Evolutionary conservation across 2,888 invertebrate species (phyloP), one percentile per base, ranked within the genome.

Genomic region (Pediacus dermestoides): DNA sequence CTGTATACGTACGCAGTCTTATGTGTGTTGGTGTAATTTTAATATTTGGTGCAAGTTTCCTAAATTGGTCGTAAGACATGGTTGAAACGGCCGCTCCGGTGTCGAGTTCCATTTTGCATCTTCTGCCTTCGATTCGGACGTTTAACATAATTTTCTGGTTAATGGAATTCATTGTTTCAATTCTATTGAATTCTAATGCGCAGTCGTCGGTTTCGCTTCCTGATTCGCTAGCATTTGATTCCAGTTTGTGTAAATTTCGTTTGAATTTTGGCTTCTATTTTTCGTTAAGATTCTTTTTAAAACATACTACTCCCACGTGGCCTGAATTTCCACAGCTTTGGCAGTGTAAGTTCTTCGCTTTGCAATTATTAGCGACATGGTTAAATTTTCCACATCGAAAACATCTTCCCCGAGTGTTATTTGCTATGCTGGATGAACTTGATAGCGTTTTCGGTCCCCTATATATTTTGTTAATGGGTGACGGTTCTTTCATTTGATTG

Each of bases 381-480:
- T 28, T 28, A 9, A 14, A 7, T 13, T 28, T 28, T 9, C 28
- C 28, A n/a, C 28, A 28, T n/a, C 10, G 28, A 3, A 28, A 28
- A 13, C 28, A 28, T 10, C 7, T 28, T 3, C 10, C 12, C 8
- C 37, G 15, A 15, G 34, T 37, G n/a, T 33, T 16, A 34, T 42
- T 36, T 12, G 28, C 33, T 37, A 6, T 18, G n/a, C n/a, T 18
- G 21, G 21, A 7, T n/a, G 21, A n/a, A 7, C 21, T 18, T 7
- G 21, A 18, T 7, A n/a, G 21, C n/a, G 6, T 18, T n/a, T 18
- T n/a, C n/a, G 6, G 6, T n/a, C n/a, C n/a, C 21, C n/a, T 6
- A 6, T 7, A 18, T n/a, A 13, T 11, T 28, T 28, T 11, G 28
- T 7, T 26, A 9, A n/a, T 28, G 13, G 7, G 12, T 10, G 28